Conservation (phyloP, 2,113 vertebrate species). For the Microtus montanus region DNA sequence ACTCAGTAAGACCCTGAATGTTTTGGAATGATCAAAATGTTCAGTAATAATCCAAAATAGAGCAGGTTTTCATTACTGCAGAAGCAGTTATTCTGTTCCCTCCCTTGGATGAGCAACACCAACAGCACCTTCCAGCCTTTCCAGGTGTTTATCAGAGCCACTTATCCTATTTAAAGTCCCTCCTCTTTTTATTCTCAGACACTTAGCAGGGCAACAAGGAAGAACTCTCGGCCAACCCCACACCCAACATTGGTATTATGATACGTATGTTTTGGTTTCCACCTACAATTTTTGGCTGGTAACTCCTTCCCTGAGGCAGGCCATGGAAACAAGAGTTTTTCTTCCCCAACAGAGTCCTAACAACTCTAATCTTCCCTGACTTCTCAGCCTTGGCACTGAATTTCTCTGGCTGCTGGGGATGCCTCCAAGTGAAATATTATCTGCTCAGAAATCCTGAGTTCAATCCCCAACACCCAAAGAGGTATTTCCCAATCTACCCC, state of each 20-base stretch:
- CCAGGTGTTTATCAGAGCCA: background rate
- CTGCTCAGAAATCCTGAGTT: background rate
- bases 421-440: no score
- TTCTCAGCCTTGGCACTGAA: background rate
- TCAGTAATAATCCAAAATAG: background rate
- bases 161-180: background rate
- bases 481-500: background rate
- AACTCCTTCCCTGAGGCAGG: background rate
- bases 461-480: background rate
- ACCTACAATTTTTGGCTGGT: background rate
- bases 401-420: background rate
- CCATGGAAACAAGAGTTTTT: background rate
- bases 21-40: slow-evolving; percentile 4
- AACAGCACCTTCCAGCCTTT: background rate
- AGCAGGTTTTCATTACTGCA: background rate
- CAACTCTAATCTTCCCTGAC: background rate
- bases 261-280: background rate
- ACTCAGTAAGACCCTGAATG: background rate
- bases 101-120: background rate
- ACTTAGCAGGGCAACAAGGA: background rate
- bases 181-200: background rate
- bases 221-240: background rate
- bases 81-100: background rate
- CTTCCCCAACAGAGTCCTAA: background rate
- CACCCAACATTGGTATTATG: background rate